phyloP scores from a whole-genome alignment of 2,113 vertebrate genomes.

The Excalfactoria chinensis region DNA sequence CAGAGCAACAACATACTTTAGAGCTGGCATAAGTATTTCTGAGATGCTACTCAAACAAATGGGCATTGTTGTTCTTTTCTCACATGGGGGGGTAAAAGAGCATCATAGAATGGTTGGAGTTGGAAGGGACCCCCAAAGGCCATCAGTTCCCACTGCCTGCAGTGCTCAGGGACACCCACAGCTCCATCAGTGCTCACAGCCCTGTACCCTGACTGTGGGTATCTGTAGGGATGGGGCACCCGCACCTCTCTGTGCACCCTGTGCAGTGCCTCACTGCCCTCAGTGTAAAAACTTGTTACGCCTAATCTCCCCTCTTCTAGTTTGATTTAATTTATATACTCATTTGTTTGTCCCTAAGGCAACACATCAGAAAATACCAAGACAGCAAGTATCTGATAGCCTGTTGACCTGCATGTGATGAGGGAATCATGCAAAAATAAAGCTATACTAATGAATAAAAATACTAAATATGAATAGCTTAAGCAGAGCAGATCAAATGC shows the following conservation, averaged over 20 bases:
- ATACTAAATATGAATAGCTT: background rate
- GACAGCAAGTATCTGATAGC: background rate
- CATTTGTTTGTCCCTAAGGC: background rate
- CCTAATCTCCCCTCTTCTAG: too few relatives aligned
- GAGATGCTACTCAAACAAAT: background rate
- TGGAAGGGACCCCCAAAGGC: too few relatives aligned
- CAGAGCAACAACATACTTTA: accelerated
- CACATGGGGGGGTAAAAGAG: background rate
- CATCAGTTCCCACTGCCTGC: too few relatives aligned
- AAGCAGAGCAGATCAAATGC: background rate
- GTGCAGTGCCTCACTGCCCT: too few relatives aligned
- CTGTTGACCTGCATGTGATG: background rate
- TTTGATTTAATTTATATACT: background rate
- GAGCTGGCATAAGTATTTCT: background rate
- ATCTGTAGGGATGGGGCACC: too few relatives aligned
- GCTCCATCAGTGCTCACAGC: too few relatives aligned
- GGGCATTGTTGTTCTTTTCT: too few relatives aligned
- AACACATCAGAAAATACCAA: background rate
- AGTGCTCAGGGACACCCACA: too few relatives aligned
- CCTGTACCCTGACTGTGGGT: too few relatives aligned
- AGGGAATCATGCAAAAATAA: background rate
- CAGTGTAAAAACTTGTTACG: too few relatives aligned
- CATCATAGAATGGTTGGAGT: background rate
- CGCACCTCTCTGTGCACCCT: too few relatives aligned
- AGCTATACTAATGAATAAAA: background rate